Conservation (phyloP, 2,888 invertebrate species). For the Opisthograptis luteolata region DNA sequence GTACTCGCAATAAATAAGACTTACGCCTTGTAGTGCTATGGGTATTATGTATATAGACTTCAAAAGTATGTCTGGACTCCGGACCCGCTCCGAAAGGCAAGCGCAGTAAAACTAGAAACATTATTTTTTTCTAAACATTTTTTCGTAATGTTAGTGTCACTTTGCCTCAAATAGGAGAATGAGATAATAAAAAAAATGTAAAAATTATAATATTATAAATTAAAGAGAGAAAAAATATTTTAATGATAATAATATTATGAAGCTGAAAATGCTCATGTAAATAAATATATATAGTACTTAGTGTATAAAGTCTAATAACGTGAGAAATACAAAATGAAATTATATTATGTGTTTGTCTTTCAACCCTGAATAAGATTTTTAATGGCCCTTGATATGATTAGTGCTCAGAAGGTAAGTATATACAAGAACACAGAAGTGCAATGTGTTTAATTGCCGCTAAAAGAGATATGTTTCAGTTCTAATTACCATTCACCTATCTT, state of each 20-base stretch:
- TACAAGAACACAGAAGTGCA: no score
- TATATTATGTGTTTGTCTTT: slow-evolving; percentile 39
- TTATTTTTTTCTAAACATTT: slow-evolving; percentile 48
- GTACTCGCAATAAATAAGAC: slow-evolving; percentile 8
- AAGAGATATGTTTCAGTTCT: no score
- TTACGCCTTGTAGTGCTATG: slow-evolving; percentile 17
- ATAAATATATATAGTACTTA: slow-evolving; percentile 65
- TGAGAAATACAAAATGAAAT: slow-evolving; percentile 77
- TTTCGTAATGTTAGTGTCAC: slow-evolving; percentile 65
- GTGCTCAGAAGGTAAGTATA: no score
- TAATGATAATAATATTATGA: slow-evolving; percentile 80
- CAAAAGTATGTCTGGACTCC: slow-evolving; percentile 37
- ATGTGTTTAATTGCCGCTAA: no score
- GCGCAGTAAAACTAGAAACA: slow-evolving; percentile 34
- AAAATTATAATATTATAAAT: slow-evolving; percentile 77
- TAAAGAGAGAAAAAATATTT: slow-evolving; percentile 80
- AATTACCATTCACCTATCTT: no score
- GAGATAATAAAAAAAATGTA: slow-evolving; percentile 67
- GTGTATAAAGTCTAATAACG: slow-evolving; percentile 79
- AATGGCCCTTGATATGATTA: no score
- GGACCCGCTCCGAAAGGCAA: slow-evolving; percentile 47
- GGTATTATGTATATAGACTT: slow-evolving; percentile 18
- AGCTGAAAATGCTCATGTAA: slow-evolving; percentile 82
- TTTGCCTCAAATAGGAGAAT: slow-evolving; percentile 69
- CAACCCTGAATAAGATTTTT: no score